These are phyloP conservation scores for Chaetodon auriga DNA, from an alignment of 2,113 vertebrate genomes.

Conservation along the genomic window DNA sequence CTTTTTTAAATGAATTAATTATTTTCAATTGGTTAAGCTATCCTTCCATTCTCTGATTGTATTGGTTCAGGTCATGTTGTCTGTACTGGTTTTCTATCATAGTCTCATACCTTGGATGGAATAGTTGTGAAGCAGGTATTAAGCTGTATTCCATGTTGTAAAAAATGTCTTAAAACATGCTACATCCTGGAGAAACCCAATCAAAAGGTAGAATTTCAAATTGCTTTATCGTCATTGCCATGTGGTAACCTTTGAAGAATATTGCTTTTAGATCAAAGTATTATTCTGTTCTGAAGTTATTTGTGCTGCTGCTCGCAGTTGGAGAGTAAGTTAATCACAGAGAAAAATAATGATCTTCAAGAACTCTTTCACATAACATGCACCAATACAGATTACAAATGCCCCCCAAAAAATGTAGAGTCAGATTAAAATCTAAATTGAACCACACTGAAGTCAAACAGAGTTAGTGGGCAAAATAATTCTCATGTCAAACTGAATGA, in stretches of 20 bases:
- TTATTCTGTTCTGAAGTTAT: background rate
- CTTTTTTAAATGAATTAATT: too few species aligned
- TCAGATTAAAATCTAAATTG: slow-evolving; percentile 34
- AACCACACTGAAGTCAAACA: slow-evolving; percentile 25
- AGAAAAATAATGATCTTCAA: slow-evolving; percentile 10
- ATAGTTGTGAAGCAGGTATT: background rate
- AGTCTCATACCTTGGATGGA: background rate
- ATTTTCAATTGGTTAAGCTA: too few species aligned
- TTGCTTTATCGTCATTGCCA: background rate
- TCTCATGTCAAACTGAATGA: slow-evolving; percentile 28
- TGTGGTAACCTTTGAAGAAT: background rate
- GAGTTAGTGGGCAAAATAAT: slow-evolving; percentile 44
- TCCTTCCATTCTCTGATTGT: background rate
- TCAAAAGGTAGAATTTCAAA: background rate
- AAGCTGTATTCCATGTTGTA: background rate
- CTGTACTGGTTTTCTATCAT: too few species aligned
- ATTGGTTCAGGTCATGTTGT: background rate
- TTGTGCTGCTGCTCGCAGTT: slow-evolving; percentile 15
- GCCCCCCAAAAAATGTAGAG: slow-evolving; percentile 32
- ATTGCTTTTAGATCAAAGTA: slow-evolving; percentile 6
- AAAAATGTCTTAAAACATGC: background rate
- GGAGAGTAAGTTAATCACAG: slow-evolving; percentile 30
- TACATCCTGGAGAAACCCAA: background rate
- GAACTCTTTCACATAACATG: slow-evolving; percentile 15
- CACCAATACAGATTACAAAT: slow-evolving; percentile 30